A percentile compares a stretch with the other conserved stretches of the same genome.
These are phyloP conservation scores for Oscheius sp. DNA, from an alignment of 2,888 invertebrate species.

Conservation along the genomic window DNA sequence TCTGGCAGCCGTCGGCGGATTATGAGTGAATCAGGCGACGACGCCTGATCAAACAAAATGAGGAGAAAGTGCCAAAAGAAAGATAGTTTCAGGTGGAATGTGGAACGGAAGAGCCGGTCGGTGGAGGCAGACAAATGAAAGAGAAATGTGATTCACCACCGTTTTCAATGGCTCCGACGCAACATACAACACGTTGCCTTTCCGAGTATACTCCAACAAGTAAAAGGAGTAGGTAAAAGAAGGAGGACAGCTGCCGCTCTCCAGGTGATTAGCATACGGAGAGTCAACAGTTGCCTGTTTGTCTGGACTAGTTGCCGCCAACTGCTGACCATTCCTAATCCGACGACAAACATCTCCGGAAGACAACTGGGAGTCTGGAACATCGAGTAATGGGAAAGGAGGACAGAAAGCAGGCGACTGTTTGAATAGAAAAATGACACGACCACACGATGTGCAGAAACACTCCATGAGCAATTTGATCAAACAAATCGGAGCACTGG, in stretches of 20 bases:
- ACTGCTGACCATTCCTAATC: slow-evolving; percentile 31
- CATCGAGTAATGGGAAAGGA: not conserved
- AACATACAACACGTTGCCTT: not conserved
- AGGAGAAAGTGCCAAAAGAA: too few relatives aligned
- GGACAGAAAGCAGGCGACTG: not conserved
- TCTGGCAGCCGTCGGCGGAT: slow-evolving; percentile 13
- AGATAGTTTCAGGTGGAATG: not conserved
- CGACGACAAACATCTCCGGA: slow-evolving; percentile 29
- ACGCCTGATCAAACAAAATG: slow-evolving; percentile 15
- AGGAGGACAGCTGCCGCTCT: not conserved
- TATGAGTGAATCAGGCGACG: slow-evolving; percentile 11
- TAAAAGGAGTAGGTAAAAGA: not conserved
- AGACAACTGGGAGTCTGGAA: not conserved
- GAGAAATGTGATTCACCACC: slow-evolving; percentile 22
- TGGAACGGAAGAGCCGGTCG: slow-evolving; percentile 11
- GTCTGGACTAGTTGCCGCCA: slow-evolving; percentile 28
- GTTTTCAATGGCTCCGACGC: slow-evolving; percentile 1
- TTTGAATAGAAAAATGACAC: slow-evolving; percentile 23
- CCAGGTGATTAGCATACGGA: slow-evolving; percentile 28
- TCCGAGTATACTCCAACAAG: not conserved
- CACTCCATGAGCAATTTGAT: slow-evolving; percentile 21
- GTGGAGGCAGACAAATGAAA: slow-evolving; percentile 8
- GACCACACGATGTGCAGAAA: slow-evolving; percentile 13
- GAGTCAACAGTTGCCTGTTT: slow-evolving; percentile 22
- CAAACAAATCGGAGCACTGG: slow-evolving; percentile 19